Percentiles rank a stretch among this genome's conserved stretches.
phyloP scores from a whole-genome alignment of 1,140 invertebrate genomes.

The Trachymyrmex cornetzi region DNA sequence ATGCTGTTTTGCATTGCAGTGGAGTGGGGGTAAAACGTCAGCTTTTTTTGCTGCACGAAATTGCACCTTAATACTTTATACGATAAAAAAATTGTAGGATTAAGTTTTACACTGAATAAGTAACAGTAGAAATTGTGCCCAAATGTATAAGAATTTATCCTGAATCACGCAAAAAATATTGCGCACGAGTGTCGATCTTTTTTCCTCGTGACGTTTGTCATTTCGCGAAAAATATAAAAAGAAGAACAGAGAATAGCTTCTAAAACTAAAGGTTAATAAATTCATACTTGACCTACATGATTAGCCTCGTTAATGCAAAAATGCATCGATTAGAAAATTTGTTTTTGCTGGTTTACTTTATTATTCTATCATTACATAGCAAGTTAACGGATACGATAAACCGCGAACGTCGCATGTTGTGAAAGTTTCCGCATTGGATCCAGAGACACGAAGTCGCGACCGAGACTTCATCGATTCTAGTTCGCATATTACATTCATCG shows the following conservation, averaged over 20 bases:
- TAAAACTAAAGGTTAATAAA: conserved; percentile 37
- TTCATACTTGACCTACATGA: conserved; percentile 26
- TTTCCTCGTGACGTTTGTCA: neutral
- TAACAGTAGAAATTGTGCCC: neutral
- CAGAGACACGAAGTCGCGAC: neutral
- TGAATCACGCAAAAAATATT: neutral
- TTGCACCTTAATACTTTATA: neutral
- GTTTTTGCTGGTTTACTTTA: conserved; percentile 15
- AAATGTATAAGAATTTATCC: neutral
- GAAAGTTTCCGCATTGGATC: neutral
- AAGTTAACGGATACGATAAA: conserved; percentile 10
- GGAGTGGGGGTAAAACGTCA: no score
- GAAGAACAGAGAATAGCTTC: neutral
- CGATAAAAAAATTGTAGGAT: neutral
- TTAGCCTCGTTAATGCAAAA: conserved; percentile 24
- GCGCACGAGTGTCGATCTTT: neutral
- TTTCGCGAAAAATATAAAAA: neutral
- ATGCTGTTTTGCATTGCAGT: no score
- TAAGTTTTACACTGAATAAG: neutral
- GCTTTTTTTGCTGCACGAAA: no score
- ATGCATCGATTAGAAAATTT: conserved; percentile 46
- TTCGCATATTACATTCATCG: conserved; percentile 18
- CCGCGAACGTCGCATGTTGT: conserved; percentile 3
- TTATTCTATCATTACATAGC: neutral
- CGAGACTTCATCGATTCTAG: conserved; percentile 35